A percentile compares a stretch with the other conserved stretches of the same genome.
Evolutionary conservation across 2,888 invertebrate genomes (phyloP).

Genomic region (Elmis aenea): DNA sequence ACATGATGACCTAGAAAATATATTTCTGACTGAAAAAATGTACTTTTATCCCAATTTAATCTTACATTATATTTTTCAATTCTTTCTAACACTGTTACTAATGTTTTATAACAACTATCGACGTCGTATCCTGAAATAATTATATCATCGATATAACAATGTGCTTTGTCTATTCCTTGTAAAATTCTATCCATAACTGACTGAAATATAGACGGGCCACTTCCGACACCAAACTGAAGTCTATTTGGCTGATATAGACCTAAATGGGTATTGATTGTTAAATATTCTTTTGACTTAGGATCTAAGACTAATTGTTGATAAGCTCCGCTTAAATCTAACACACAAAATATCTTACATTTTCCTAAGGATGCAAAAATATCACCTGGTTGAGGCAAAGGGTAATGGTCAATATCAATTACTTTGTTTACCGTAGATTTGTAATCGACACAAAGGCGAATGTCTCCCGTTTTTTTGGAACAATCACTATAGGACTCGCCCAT

Average conservation of each 20-base stretch:
- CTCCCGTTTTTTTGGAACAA: conserved; percentile 15
- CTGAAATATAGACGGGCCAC: conserved; percentile 9
- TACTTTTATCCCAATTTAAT: too few relatives aligned
- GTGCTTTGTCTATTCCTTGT: conserved; percentile 6
- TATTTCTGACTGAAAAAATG: too few relatives aligned
- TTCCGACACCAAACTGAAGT: conserved; percentile 9
- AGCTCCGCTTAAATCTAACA: conserved; percentile 5
- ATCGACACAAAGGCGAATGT: conserved; percentile 21
- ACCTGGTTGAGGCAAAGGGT: conserved; percentile 5
- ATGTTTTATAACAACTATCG: too few relatives aligned
- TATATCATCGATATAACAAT: conserved; percentile 11
- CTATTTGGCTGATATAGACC: conserved; percentile 11
- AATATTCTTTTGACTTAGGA: too few relatives aligned
- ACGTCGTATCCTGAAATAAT: too few relatives aligned
- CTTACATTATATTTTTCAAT: too few relatives aligned
- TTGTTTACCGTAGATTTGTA: conserved; percentile 20
- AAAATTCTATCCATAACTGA: conserved; percentile 12
- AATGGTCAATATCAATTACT: conserved; percentile 10
- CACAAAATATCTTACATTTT: conserved; percentile 2
- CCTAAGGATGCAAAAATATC: conserved; percentile 1
- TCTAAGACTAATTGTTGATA: conserved; percentile 26
- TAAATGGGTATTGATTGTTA: conserved; percentile 13
- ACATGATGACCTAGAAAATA: too few relatives aligned
- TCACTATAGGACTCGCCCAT: conserved; percentile 19
- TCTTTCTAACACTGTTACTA: too few relatives aligned